Base-by-base conservation (phyloP, 2,888 invertebrate species). In the Ptychoptera contaminata region DNA sequence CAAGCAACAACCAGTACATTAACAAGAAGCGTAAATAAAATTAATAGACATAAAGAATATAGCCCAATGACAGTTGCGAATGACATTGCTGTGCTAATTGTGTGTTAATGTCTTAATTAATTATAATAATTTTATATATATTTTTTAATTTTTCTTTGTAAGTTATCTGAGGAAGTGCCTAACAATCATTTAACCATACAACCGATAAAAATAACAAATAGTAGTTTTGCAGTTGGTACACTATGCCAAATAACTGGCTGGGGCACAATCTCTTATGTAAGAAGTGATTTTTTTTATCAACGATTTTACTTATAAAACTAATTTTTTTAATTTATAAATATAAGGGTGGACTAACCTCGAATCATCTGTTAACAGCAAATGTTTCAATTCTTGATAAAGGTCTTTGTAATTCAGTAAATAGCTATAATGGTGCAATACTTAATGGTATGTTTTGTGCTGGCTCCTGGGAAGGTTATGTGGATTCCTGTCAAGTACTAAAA, bases 401-500 rank as follows among this genome's bases (percentile, higher is more conserved):
- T 23, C 23, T 3, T 23, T 23, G 23, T 23, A 23, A 23, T 23
- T 23, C 23, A 23, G 7, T 7, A 23, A 23, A 7, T 23, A 23
- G 75, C 55, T 0, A 45, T 45, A 2, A 30, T 10, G 35, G 9
- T 0, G 64, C 74, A 0, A 71, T 86, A 40, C 70, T 74, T 40
- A 70, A 76, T 0, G 77, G 77, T 48, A 78, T 76, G 51, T 56
- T 88, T 38, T 88, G 87, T 56, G 88, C 87, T 1, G 86, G 83
- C 1, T 79, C 73, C 2, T 71, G 71, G 49, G 71, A 77, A 35
- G 86, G 85, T 0, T 79, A 81, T n/a, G 77, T 76, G 43, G 88
- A 88, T 59, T 77, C 83, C 29, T 88, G 87, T 56, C 76, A 79
- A 70, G n/a, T n/a, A n/a, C n/a, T n/a, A n/a, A n/a, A n/a, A n/a